A percentile compares a stretch with the other conserved stretches of the same genome.
phyloP scores from a whole-genome alignment of 2,797 vertebrate species.

The Malacoctenus gilli region DNA sequence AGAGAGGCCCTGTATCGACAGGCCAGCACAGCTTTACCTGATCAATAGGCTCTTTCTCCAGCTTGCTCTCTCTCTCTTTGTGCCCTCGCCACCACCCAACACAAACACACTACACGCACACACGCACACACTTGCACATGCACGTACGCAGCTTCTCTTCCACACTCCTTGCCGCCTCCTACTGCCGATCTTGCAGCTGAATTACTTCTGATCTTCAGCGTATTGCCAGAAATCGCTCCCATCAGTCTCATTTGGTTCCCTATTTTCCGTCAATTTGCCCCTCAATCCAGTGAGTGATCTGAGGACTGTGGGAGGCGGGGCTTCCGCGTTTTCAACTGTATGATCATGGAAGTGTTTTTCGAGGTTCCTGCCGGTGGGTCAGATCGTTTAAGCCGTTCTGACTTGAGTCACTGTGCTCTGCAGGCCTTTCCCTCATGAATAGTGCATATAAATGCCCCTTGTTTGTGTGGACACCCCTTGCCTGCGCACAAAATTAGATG shows the following conservation, averaged over 20 bases:
- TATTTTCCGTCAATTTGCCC: too few species aligned
- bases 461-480: slow-evolving; percentile 18
- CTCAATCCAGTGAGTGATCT: too few species aligned
- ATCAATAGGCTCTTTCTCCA: slow-evolving; percentile 68
- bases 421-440: slow-evolving; percentile 40
- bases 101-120: too few species aligned
- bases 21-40: slow-evolving; percentile 56
- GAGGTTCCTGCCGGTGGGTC: slow-evolving; percentile 54
- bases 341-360: too few species aligned
- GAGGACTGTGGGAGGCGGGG: not conserved
- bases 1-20: slow-evolving; percentile 63
- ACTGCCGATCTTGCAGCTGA: slow-evolving; percentile 41
- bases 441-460: slow-evolving; percentile 36
- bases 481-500: slow-evolving; percentile 21
- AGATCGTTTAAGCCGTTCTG: slow-evolving; percentile 63
- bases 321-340: too few species aligned
- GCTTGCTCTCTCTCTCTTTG: slow-evolving; percentile 19
- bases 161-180: too few species aligned
- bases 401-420: slow-evolving; percentile 38
- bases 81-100: slow-evolving; percentile 6
- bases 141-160: slow-evolving; percentile 1
- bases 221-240: slow-evolving; percentile 30
- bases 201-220: slow-evolving; percentile 48
- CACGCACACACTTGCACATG: too few species aligned
- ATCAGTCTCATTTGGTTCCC: slow-evolving; percentile 56